Evolutionary conservation across 2,888 invertebrate genomes (phyloP).

Genomic region (Polydrusus tereticollis): DNA sequence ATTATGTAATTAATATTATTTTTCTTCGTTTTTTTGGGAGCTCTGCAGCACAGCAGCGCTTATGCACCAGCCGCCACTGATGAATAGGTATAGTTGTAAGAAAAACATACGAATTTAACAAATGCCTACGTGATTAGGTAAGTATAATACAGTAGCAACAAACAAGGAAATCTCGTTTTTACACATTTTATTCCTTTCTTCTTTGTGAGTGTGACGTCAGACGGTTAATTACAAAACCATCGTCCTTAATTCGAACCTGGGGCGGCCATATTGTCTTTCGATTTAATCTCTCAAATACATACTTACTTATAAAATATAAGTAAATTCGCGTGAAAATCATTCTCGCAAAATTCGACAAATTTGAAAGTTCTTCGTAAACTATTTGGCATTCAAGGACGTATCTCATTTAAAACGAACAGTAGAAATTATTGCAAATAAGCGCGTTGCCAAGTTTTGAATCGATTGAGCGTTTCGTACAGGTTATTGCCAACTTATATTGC

Average conservation of each 20-base stretch:
- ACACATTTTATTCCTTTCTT: background rate
- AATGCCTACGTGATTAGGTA: too few species aligned
- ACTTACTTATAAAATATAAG: too few species aligned
- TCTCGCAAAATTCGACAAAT: conserved; percentile 35
- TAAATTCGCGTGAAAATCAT: conserved; percentile 1
- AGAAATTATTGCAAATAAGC: conserved; percentile 20
- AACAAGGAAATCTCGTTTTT: background rate
- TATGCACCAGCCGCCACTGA: too few species aligned
- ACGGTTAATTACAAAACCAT: background rate
- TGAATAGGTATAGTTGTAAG: too few species aligned
- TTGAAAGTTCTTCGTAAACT: conserved; percentile 38
- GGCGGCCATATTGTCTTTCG: conserved; percentile 3
- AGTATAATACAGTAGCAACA: too few species aligned
- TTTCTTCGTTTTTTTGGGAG: too few species aligned
- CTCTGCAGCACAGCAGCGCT: too few species aligned
- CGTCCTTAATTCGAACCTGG: background rate
- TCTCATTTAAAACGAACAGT: conserved; percentile 13
- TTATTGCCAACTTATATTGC: background rate
- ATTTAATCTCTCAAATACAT: background rate
- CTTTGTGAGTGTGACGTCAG: background rate
- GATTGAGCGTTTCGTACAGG: background rate
- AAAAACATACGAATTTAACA: too few species aligned
- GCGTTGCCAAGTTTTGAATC: conserved; percentile 30
- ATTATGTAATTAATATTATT: too few species aligned
- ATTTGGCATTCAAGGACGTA: conserved; percentile 37